Evolutionary conservation across 2,888 invertebrate genomes (phyloP).

Genomic region (Phytoseiulus persimilis): DNA sequence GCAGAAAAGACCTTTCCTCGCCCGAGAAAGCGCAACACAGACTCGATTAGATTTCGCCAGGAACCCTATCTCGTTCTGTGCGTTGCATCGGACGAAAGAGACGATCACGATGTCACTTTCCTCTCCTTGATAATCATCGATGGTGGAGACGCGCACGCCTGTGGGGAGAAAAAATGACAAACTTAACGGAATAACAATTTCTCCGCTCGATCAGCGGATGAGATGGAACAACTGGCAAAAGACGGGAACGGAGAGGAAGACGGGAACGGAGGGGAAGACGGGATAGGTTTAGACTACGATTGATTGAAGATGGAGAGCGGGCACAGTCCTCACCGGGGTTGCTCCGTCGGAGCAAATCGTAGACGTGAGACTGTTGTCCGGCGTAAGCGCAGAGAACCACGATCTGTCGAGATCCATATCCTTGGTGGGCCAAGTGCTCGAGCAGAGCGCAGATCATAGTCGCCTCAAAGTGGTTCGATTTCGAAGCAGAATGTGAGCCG

Average conservation of each 20-base stretch:
- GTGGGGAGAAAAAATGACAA: too few species aligned
- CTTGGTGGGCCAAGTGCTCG: constrained; percentile 57
- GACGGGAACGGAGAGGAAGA: too few species aligned
- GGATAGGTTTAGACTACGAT: too few species aligned
- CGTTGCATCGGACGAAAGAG: not conserved
- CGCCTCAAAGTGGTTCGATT: constrained; percentile 59
- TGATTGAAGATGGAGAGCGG: too few species aligned
- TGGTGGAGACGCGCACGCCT: constrained; percentile 30
- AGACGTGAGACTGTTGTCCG: constrained; percentile 55
- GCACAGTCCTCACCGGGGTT: too few species aligned
- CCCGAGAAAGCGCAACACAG: constrained; percentile 40
- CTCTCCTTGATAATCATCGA: constrained; percentile 41
- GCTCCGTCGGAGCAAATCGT: too few species aligned
- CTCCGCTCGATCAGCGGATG: too few species aligned
- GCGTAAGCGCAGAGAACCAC: constrained; percentile 66
- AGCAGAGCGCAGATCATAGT: constrained; percentile 57
- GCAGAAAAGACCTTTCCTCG: constrained; percentile 39
- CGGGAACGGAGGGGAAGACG: too few species aligned
- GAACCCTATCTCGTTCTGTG: constrained; percentile 35
- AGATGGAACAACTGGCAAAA: too few species aligned
- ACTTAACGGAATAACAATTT: too few species aligned
- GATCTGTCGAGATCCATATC: constrained; percentile 58
- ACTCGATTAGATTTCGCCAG: constrained; percentile 36
- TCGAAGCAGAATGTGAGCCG: not conserved
- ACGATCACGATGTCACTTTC: constrained; percentile 40